Conservation (phyloP, 1,140 invertebrate genomes). For the Parapsyche elsis region DNA sequence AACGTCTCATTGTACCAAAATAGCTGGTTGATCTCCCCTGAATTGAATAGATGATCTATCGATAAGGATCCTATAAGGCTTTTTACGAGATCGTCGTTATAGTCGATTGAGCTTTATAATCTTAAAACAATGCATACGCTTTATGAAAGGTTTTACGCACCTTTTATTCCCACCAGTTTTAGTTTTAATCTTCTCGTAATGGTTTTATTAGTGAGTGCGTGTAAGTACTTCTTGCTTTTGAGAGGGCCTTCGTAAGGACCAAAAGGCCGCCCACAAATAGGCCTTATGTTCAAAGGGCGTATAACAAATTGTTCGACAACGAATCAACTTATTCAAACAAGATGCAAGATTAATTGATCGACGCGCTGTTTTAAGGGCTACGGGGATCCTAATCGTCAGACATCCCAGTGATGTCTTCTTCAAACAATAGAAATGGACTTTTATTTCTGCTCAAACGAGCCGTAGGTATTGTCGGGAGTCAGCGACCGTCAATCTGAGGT, state of each 20-base stretch:
- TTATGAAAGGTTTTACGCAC: background rate
- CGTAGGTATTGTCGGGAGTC: background rate
- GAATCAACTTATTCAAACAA: conserved; percentile 46
- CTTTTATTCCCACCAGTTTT: background rate
- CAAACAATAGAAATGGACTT: conserved; percentile 15
- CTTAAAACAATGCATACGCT: background rate
- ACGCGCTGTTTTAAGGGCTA: conserved; percentile 15
- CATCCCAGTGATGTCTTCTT: conserved; percentile 32
- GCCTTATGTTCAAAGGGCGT: background rate
- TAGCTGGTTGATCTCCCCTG: background rate
- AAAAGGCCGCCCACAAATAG: conserved; percentile 29
- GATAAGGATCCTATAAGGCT: background rate
- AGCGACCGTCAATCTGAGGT: background rate
- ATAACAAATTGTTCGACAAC: conserved; percentile 42
- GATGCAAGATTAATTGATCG: conserved; percentile 41
- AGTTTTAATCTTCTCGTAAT: background rate
- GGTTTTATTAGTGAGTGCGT: background rate
- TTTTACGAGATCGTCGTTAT: background rate
- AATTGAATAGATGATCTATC: background rate
- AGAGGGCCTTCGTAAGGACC: too few relatives aligned
- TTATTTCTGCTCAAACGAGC: background rate
- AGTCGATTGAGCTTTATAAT: background rate
- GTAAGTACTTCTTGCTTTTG: too few relatives aligned
- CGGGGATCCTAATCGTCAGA: conserved; percentile 13
- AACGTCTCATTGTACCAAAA: too few relatives aligned